Base-by-base conservation (phyloP, 2,797 vertebrate genomes). In the Rachycentron canadum region DNA sequence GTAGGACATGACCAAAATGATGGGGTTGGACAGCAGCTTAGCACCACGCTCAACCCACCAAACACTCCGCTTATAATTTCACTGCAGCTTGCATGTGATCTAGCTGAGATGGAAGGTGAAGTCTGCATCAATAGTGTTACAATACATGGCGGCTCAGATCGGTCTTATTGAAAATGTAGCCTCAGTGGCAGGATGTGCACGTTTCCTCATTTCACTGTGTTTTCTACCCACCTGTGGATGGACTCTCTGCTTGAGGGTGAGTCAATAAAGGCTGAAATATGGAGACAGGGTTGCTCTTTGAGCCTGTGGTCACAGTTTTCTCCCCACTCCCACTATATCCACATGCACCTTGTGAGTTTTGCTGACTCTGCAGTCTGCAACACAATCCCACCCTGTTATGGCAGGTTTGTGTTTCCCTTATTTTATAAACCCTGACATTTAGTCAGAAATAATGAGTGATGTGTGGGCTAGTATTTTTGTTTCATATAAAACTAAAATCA, bases 1-100 rank as follows among this genome's bases (percentile, higher is more conserved):
- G 83, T 49, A 86, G 73, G 84, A 94, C 87, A 86, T 89, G 89
- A 94, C 93, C 94, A 93, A 93, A 94, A 94, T 93, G 88, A 93
- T 57, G 78, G 91, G 91, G 87, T 94, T 91, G 90, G 75, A 89
- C 86, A 81, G 81, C 71, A 85, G 73, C 66, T 69, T 76, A 69
- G 85, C 84, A 86, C 81, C 84, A 73, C 74, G 73, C 84, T 85
- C 70, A 14, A 78, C 84, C 87, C 88, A 87, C 86, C 88, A 87
- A 82, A 89, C 80, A 60, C 76, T 81, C 80, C 69, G 82, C 83
- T 87, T 77, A 78, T 78, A 83, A 86, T 90, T 79, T 76, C 56
- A 64, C 75, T 84, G 59, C 69, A 65, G 81, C 73, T 55, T 64
- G 52, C 63, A 62, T 84, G 64, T 65, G 69, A 88, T 82, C 66